Conservation (phyloP, 2,113 vertebrate species). For the Platycercus adscitus region DNA sequence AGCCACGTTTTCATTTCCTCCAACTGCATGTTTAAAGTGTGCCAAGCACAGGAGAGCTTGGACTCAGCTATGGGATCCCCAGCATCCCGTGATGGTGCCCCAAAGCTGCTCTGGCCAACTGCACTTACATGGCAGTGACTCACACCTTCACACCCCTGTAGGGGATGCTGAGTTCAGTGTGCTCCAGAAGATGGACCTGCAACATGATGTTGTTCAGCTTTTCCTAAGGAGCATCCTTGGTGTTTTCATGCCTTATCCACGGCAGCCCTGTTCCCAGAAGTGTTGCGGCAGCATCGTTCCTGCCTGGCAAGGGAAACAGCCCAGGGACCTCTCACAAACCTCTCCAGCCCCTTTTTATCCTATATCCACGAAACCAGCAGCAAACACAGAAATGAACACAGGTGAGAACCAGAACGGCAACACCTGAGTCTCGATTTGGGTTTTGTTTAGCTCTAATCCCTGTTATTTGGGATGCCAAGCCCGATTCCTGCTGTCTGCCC, state of each 20-base stretch:
- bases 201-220: not conserved
- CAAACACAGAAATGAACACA: not conserved
- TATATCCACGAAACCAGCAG: not conserved
- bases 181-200: not conserved
- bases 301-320: accelerated
- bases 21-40: accelerated
- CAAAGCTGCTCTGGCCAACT: not conserved
- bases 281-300: not conserved
- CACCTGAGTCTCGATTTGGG: not conserved
- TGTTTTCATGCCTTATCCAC: not conserved
- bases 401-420: not conserved
- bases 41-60: not conserved
- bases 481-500: accelerated
- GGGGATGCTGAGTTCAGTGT: not conserved
- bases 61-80: too few species aligned
- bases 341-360: not conserved
- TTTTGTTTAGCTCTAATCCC: not conserved
- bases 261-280: not conserved
- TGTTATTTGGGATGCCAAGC: not conserved
- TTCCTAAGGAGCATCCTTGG: not conserved
- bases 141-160: not conserved
- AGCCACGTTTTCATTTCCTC: not conserved
- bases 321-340: not conserved
- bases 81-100: not conserved
- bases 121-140: not conserved